phyloP scores from a whole-genome alignment of 2,113 vertebrate genomes.

The Carlito syrichta region DNA sequence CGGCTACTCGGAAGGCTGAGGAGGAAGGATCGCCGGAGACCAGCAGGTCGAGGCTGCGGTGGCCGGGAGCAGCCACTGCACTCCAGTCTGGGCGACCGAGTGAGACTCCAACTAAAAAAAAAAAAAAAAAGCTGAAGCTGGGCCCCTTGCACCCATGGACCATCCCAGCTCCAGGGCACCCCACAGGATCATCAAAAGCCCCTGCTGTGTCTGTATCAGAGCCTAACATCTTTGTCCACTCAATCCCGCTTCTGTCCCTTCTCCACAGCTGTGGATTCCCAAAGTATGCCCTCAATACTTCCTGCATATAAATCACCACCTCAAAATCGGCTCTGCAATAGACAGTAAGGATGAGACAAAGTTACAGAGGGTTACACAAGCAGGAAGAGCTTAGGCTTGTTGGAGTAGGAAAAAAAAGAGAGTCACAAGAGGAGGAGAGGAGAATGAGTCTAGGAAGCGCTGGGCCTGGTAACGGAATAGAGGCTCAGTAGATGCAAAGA shows the following conservation, averaged over 20 bases:
- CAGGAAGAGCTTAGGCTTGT: neutral
- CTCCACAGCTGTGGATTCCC: neutral
- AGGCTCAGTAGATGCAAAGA: neutral
- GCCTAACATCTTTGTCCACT: neutral
- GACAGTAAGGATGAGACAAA: neutral
- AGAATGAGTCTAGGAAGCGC: neutral
- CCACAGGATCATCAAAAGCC: rapidly evolving
- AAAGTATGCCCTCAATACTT: neutral
- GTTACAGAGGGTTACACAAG: neutral
- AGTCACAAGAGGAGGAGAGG: neutral
- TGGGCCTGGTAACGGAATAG: neutral
- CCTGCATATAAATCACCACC: neutral
- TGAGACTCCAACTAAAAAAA: too few relatives aligned
- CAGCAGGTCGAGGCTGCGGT: too few relatives aligned
- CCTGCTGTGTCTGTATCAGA: neutral
- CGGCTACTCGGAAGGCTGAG: too few relatives aligned
- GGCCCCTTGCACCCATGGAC: neutral
- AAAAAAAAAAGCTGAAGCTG: too few relatives aligned
- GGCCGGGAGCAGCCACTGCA: too few relatives aligned
- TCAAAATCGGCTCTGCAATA: neutral
- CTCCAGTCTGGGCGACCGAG: too few relatives aligned
- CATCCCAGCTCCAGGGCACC: too few relatives aligned
- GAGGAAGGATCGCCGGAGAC: too few relatives aligned
- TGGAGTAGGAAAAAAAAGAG: neutral
- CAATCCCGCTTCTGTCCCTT: neutral